Percentiles rank a stretch among this genome's conserved stretches.
These are phyloP conservation scores for Laterallus jamaicensis DNA, from an alignment of 2,113 vertebrate genomes.

Conservation along the genomic window DNA sequence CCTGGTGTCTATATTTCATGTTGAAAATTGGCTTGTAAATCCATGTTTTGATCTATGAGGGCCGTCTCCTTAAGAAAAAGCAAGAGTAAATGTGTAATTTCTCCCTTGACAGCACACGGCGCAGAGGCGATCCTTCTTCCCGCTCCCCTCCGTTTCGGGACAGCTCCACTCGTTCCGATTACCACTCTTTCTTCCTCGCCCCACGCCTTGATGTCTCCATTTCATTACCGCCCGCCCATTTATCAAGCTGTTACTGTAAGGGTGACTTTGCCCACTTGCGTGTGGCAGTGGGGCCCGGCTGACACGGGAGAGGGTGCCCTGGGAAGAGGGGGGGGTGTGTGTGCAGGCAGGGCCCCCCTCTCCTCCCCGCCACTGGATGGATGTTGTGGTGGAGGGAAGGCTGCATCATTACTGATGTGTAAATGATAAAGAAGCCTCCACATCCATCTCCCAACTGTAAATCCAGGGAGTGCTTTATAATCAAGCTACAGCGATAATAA, in stretches of 20 bases:
- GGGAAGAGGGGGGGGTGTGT: not conserved
- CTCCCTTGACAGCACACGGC: conserved; percentile 99
- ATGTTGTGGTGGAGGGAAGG: conserved; percentile 80
- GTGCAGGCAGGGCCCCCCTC: conserved; percentile 39
- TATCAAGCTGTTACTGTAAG: conserved; percentile 90
- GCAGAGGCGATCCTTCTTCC: conserved; percentile 98
- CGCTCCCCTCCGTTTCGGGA: conserved; percentile 75
- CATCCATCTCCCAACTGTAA: conserved; percentile 77
- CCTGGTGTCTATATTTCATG: conserved; percentile 99
- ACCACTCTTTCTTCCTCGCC: conserved; percentile 84
- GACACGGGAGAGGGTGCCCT: conserved; percentile 66
- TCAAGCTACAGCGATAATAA: conserved; percentile 89
- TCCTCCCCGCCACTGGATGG: conserved; percentile 65
- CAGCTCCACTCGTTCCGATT: conserved; percentile 78
- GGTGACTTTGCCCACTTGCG: conserved; percentile 89
- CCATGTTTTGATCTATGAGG: conserved; percentile 98
- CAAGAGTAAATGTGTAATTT: conserved; percentile 99
- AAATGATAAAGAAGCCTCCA: conserved; percentile 91
- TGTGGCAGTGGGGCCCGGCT: conserved; percentile 66
- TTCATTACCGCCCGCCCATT: conserved; percentile 97
- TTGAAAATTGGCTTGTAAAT: conserved; percentile 99
- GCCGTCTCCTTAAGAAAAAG: conserved; percentile 99
- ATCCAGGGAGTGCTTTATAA: conserved; percentile 83
- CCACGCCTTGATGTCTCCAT: conserved; percentile 99
- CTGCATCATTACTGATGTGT: conserved; percentile 87